Conservation (phyloP, 2,797 vertebrate species). For the Lacerta viridis region DNA sequence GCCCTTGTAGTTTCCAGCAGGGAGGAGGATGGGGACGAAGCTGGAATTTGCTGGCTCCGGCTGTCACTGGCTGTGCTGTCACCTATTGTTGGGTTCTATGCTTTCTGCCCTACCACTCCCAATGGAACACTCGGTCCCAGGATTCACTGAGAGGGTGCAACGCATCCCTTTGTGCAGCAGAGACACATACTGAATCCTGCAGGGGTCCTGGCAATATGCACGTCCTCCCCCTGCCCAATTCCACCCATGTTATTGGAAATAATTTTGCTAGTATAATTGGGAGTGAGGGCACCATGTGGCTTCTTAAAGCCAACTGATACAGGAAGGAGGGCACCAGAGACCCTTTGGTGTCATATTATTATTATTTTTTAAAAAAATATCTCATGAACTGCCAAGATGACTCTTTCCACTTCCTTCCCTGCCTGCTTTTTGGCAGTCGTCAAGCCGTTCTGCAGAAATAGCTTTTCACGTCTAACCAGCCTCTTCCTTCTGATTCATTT, state of each 20-base stretch:
- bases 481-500: conserved; percentile 75
- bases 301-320: background rate
- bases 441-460: conserved; percentile 73
- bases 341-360: background rate
- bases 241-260: background rate
- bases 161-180: no score
- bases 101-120: no score
- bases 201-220: background rate
- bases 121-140: background rate
- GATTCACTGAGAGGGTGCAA: background rate
- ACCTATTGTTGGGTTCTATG: no score
- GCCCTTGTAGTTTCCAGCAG: no score
- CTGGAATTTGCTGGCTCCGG: no score
- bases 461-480: conserved; percentile 70
- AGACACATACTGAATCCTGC: background rate
- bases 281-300: background rate
- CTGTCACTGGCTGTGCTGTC: no score
- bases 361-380: conserved; percentile 14
- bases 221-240: no score
- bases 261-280: background rate
- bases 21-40: no score
- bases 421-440: conserved; percentile 57
- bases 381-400: conserved; percentile 41
- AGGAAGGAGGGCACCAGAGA: conserved; percentile 15
- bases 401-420: conserved; percentile 52